Base-by-base conservation (phyloP, 2,113 vertebrate species). In the Pseudorectes ferrugineus region DNA sequence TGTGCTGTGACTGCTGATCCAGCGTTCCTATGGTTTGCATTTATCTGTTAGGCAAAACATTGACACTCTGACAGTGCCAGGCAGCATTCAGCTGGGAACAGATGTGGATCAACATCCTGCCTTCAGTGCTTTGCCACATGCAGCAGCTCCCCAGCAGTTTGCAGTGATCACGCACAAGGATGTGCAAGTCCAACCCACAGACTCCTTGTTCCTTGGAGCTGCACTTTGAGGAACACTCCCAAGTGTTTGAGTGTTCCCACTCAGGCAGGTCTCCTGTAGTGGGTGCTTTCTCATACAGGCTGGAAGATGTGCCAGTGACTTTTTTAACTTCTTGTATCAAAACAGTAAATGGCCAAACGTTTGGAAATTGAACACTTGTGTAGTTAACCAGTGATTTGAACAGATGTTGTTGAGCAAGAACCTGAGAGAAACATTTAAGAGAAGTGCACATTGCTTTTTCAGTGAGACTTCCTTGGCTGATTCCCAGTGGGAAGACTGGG, bases 41-140 rank as follows among this genome's bases (percentile, higher is more conserved):
- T 76, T 49, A 52, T 72, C 49, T 70, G 23, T 45, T 7, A 48
- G 81, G 74, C 57, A 78, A 85, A 89, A 82, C 36, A 33, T 6
- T 31, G 84, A 52, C 43, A 19, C 52, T 80, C 40, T 14, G 54
- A 20, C 5, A 1, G 51, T 2, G 6, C 63, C 77, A 59, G 46
- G 15, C 42, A 82, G 70, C 36, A 11, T 9, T 43, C 31, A 78
- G 46, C 90, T 88, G 85, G 59, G 72, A 89, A 29, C 45, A 88
- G 67, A 61, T 19, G 65, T 4, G 8, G 28, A 46, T 76, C 54
- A 91, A 52, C 57, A 46, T 33, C 40, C 68, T 48, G 61, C 0
- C 0, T 18, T 45, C 82, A 36, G 1, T 11, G 58, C 58, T 33
- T 40, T 43, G 61, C 75, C 61, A 55, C 13, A 18, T 1, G 1